Evolutionary conservation across 2,113 vertebrate genomes (phyloP).

Genomic region (Myotis lucifugus): DNA sequence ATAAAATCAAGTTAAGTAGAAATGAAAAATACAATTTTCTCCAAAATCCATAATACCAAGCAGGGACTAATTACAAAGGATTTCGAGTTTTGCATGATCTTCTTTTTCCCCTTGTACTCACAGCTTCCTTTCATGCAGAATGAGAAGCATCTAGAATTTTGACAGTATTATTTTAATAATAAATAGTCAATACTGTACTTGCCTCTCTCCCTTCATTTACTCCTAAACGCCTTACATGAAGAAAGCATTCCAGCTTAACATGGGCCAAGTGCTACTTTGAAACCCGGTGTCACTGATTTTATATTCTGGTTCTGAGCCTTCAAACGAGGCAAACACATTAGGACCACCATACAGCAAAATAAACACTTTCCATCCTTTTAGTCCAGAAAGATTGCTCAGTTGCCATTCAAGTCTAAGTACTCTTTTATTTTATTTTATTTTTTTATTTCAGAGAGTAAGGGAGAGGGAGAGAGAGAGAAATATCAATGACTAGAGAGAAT

Average conservation of each 20-base stretch:
- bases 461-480: no score
- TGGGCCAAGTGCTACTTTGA: not conserved
- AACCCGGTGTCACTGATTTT: not conserved
- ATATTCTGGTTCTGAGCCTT: not conserved
- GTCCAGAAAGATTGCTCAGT: not conserved
- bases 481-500: no score
- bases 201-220: not conserved
- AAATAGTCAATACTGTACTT: not conserved
- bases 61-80: slow-evolving; percentile 42
- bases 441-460: no score
- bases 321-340: not conserved
- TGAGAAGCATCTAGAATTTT: not conserved
- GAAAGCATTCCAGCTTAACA: not conserved
- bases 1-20: slow-evolving; percentile 53
- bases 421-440: no score
- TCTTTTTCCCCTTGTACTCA: not conserved
- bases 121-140: not conserved
- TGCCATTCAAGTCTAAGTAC: not conserved
- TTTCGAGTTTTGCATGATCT: not conserved
- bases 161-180: not conserved
- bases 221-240: not conserved
- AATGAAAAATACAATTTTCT: slow-evolving; percentile 57
- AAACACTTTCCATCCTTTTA: not conserved
- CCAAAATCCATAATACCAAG: not conserved
- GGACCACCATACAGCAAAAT: not conserved